phyloP scores from a whole-genome alignment of 2,797 vertebrate genomes.

The Ispidina lecontei region DNA sequence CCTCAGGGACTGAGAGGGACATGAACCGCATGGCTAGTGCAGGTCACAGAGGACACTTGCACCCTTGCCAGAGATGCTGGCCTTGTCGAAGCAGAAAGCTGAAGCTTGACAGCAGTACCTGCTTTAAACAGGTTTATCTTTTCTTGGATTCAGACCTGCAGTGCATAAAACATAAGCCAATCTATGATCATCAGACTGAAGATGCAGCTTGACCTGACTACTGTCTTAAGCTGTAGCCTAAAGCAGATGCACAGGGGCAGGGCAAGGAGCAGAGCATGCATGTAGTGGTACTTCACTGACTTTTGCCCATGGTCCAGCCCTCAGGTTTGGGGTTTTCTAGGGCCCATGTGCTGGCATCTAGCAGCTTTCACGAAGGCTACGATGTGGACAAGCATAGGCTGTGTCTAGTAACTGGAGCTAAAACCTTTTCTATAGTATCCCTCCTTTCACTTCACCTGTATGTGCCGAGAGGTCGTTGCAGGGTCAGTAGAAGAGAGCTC shows the following conservation, averaged over 20 bases:
- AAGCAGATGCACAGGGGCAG: background rate
- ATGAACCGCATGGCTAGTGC: background rate
- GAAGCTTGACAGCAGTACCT: background rate
- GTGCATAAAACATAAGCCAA: background rate
- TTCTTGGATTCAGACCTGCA: background rate
- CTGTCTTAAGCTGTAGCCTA: background rate
- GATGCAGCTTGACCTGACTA: background rate
- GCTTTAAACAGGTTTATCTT: background rate
- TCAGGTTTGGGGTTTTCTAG: background rate
- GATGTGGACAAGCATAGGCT: background rate
- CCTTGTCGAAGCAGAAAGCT: background rate
- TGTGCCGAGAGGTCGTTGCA: background rate
- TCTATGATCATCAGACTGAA: background rate
- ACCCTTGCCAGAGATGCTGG: background rate
- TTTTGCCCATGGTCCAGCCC: background rate
- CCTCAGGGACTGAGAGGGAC: too few species aligned
- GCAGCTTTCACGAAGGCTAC: background rate
- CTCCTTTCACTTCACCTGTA: background rate
- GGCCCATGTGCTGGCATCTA: background rate
- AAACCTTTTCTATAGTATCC: background rate
- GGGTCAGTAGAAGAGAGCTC: background rate
- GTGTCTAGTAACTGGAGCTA: background rate
- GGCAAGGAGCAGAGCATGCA: background rate
- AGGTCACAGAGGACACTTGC: background rate
- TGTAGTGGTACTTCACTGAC: background rate